Evolutionary conservation across 2,797 vertebrate species (phyloP), one percentile per base, ranked within the genome.

Genomic region (Poecilia velifera): DNA sequence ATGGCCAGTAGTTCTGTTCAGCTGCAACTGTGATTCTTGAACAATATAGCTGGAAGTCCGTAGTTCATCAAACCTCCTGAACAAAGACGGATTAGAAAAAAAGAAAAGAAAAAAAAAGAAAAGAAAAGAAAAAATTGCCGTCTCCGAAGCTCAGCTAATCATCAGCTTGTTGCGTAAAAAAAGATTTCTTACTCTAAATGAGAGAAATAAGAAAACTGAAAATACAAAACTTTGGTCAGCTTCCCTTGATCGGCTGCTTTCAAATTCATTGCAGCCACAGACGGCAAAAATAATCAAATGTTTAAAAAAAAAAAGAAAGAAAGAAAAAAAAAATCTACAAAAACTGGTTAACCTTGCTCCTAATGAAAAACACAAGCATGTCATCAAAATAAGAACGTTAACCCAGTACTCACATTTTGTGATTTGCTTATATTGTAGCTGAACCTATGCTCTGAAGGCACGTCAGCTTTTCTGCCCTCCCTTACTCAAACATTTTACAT

Each of bases 161-260:
- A 88, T 93, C 86, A 76, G 49, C 72, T 79, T 85, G 76, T 73
- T 85, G 76, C 72, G 81, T 91, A 90, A 84, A 93, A 90, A 86
- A 89, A 88, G 80, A 91, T 87, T 91, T 90, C 76, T 93, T 77
- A 85, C 78, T 91, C 89, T 90, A 87, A 88, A 91, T 72, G 43
- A 92, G 83, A 90, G 87, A 95, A 95, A 93, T 88, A 91, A 92
- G 82, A 93, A 93, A 95, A 95, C 91, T 83, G 89, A 96, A 96
- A 94, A 92, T 94, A 96, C 92, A 96, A 95, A 96, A 96, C 96
- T 96, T 96, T 96, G 96, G 96, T 96, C 96, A 96, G 95, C 93
- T 95, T 95, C 91, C 93, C 90, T 93, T 95, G 87, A 87, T 89
- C 93, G 90, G 91, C 92, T 93, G 90, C 81, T 88, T 91, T 87